These are phyloP conservation scores for Bradypus variegatus DNA, from an alignment of 2,797 vertebrate species.

Conservation along the genomic window DNA sequence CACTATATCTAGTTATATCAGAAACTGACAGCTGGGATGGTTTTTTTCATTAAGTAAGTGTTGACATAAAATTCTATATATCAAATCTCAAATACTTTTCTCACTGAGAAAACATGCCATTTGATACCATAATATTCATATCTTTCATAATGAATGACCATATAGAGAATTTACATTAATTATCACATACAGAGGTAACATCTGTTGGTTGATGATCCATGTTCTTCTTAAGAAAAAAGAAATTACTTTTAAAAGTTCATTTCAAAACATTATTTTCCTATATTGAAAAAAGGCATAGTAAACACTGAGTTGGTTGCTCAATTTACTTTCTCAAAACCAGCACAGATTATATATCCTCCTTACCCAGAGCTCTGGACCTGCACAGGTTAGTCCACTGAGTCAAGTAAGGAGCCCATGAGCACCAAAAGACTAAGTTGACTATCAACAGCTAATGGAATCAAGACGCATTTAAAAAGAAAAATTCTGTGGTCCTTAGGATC, in stretches of 20 bases:
- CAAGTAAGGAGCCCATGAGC: background rate
- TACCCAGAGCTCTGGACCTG: background rate
- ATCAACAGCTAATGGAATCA: background rate
- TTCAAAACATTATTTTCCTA: background rate
- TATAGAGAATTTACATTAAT: background rate
- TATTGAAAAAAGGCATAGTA: background rate
- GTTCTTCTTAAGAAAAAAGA: background rate
- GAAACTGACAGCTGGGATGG: background rate
- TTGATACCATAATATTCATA: background rate
- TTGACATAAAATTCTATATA: background rate
- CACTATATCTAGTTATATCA: background rate
- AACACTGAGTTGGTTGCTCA: background rate
- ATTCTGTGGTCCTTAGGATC: background rate
- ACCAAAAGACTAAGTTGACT: background rate
- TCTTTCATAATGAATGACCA: background rate
- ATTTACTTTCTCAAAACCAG: background rate
- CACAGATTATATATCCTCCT: background rate
- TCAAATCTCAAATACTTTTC: background rate
- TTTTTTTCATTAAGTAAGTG: background rate
- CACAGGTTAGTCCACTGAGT: background rate
- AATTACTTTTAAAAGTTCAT: no score
- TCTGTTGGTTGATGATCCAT: background rate
- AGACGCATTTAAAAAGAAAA: background rate
- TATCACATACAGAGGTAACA: background rate
- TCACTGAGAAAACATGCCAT: background rate